These are phyloP conservation scores for Machimus rusticus DNA, from an alignment of 2,888 invertebrate genomes.

Conservation along the genomic window DNA sequence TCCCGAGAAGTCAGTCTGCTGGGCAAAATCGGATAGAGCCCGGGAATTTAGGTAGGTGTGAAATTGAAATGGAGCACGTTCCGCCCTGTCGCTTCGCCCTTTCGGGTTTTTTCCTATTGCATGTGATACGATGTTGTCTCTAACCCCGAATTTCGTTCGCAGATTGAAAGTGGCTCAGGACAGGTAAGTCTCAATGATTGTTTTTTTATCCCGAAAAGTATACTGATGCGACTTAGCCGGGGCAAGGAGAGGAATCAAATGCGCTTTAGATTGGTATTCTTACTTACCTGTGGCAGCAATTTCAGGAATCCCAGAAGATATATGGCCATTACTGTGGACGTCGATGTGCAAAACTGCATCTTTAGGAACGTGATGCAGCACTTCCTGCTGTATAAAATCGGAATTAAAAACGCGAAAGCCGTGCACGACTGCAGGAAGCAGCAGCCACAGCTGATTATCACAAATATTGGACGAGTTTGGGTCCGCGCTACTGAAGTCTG, in stretches of 20 bases:
- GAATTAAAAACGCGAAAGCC: slow-evolving; percentile 60
- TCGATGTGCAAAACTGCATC: slow-evolving; percentile 73
- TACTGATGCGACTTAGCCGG: not conserved
- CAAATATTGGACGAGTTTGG: slow-evolving; percentile 59
- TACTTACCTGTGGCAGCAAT: slow-evolving; percentile 64
- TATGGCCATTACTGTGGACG: slow-evolving; percentile 75
- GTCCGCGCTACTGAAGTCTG: slow-evolving; percentile 54
- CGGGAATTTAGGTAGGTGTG: slow-evolving; percentile 22
- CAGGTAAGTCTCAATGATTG: not conserved
- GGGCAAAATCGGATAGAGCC: not conserved
- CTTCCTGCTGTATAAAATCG: slow-evolving; percentile 62
- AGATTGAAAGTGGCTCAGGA: slow-evolving; percentile 9
- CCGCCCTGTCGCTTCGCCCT: not conserved
- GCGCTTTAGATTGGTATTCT: not conserved
- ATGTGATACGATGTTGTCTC: not conserved
- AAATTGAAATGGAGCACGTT: slow-evolving; percentile 13
- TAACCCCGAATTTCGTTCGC: not conserved
- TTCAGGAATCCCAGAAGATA: slow-evolving; percentile 65
- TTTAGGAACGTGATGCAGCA: slow-evolving; percentile 71
- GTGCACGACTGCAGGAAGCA: slow-evolving; percentile 62
- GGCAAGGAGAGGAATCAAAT: not conserved
- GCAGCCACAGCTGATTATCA: slow-evolving; percentile 62
- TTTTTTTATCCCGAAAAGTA: not conserved
- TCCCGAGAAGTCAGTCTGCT: not conserved
- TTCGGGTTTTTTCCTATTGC: not conserved